Evolutionary conservation across 1,140 invertebrate genomes (phyloP), one percentile per base, ranked within the genome.

Genomic region (Calephelis nemesis): DNA sequence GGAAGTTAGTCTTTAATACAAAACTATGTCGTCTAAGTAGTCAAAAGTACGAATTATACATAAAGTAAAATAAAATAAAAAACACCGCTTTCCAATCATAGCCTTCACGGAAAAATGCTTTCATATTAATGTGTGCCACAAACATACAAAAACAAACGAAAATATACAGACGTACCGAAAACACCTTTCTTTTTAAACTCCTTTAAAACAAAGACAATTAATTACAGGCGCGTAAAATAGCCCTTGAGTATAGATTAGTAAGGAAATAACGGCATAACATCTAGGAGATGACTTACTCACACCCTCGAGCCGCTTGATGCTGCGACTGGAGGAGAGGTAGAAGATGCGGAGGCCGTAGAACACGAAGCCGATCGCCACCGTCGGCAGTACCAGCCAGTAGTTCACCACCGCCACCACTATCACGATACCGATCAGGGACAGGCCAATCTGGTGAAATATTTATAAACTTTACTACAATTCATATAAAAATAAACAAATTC

Each of bases 291-390:
- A 94, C 95, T 96, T 94, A 98, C 97, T 96, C 83, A 96, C 95
- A 81, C 96, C 96, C 93, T 98, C 97, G 66, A 98, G 93, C 69
- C 97, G 94, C 91, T 98, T 98, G 12, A 98, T 93, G 90, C 96
- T 96, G 68, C 97, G 93, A 30, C 96, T 97, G 0, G 97, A 96
- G 19, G 93, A 93, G 15, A 99, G 90, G 86, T 98, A 98, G 82
- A 97, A 95, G 66, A 93, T 91, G 47, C 97, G 88, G 54, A 98
- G 89, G 7, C 95, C 92, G 74, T 96, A 94, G 88, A 98, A 97
- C 13, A 97, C 85, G 0, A 95, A 69, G 0, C 93, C 93, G 19
- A 98, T 93, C 12, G 96, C 79, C 10, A 94, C 7, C 0, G 96
- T 95, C 0, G 96, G 95, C 62, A 96, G 69, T 5, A 97, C 78